Base-by-base conservation (phyloP, 35 echinoderm and acorn worm species). In the Acanthaster planci region DNA sequence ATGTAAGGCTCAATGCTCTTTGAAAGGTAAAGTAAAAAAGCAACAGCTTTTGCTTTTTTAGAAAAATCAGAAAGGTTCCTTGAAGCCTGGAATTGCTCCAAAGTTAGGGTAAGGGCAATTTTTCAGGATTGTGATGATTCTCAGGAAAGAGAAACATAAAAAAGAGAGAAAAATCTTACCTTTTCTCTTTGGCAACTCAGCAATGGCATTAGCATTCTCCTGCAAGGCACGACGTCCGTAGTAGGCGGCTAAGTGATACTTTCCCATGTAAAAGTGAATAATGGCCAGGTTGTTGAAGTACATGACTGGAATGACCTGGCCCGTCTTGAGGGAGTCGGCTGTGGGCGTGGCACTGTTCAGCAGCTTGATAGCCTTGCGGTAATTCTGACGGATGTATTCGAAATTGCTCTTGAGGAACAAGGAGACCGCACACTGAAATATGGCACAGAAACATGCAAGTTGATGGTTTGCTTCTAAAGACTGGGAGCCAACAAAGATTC, bases 341-440 rank as follows among this genome's bases (percentile, higher is more conserved):
- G 85, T 83, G 8, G 93, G 88, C 3, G 89, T 92, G 31, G 89
- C 92, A 54, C 96, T 93, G 79, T 93, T 99, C 58, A 99, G 86
- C 15, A 99, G 67, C 86, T 99, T 99, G 76, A 94, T 99, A 40
- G 96, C 96, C 59, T 99, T 99, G 30, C 89, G 78, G 76, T 94
- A 93, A 51, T 99, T 94, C 77, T 93, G 92, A 51, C 96, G 85
- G 60, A 89, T 54, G 77, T 91, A 94, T 54, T 97, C 95, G 91
- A 99, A 99, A 58, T 99, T 99, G 75, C 92, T 88, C 47, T 99
- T 99, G 32, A 99, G 77, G 55, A 99, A 99, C 23, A 93, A 78
- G 16, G 96, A 86, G 54, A 86, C 81, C 19, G 88, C 38, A 1
- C 91, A 86, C 87, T 99, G 89, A 67, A 18, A 17, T 9, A 40